These are phyloP conservation scores for Onchidella celtica DNA, from an alignment of 2,888 invertebrate genomes.

Conservation along the genomic window DNA sequence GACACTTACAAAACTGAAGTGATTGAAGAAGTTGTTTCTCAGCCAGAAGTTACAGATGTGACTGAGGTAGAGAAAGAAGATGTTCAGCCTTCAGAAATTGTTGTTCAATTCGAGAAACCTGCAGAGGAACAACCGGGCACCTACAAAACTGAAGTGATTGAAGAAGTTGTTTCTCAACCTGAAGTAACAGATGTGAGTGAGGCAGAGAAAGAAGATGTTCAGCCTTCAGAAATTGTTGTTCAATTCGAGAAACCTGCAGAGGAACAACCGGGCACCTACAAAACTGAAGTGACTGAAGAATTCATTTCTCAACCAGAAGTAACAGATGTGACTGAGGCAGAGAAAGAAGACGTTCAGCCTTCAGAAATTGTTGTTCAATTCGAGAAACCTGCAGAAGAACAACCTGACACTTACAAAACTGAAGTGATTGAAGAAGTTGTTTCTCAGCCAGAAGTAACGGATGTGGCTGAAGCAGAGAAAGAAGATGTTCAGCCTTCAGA, in stretches of 20 bases:
- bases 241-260: conserved; percentile 51
- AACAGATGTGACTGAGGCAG: conserved; percentile 43
- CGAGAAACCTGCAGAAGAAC: conserved; percentile 33
- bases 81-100: conserved; percentile 46
- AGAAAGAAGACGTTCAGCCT: conserved; percentile 32
- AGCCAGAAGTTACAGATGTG: conserved; percentile 57
- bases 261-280: conserved; percentile 50
- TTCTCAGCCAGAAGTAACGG: conserved; percentile 39
- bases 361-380: conserved; percentile 50
- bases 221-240: conserved; percentile 49
- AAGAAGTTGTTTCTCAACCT: conserved; percentile 50
- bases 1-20: conserved; percentile 56
- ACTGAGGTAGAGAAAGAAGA: conserved; percentile 49
- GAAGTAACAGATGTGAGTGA: conserved; percentile 33
- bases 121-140: conserved; percentile 54
- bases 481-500: conserved; percentile 47
- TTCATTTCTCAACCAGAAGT: conserved; percentile 51
- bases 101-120: conserved; percentile 47
- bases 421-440: conserved; percentile 33
- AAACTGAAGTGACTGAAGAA: conserved; percentile 53
- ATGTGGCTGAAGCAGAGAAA: conserved; percentile 23
- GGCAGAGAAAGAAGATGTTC: conserved; percentile 42
- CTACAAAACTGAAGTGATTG: conserved; percentile 54
- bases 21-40: conserved; percentile 50
- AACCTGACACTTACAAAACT: conserved; percentile 41